Percentiles rank a stretch among this genome's conserved stretches.
Conservation (phyloP, 2,888 invertebrate genomes). For the Microdon myrmicae region DNA sequence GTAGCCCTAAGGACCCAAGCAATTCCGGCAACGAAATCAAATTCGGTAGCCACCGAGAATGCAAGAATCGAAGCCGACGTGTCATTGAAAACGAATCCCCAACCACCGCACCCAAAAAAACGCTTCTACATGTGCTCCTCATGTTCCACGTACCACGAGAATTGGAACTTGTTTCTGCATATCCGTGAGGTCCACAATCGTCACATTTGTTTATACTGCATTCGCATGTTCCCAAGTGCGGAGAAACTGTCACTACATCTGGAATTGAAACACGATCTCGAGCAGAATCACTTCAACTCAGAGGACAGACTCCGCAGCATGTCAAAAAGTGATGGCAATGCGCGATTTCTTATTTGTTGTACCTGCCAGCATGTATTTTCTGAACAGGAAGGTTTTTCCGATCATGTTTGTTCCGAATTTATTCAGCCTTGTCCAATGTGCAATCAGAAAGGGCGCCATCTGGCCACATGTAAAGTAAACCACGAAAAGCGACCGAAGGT, state of each 20-base stretch:
- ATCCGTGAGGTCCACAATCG: conserved; percentile 85
- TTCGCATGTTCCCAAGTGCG: conserved; percentile 83
- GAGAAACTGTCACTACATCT: conserved; percentile 83
- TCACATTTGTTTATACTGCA: conserved; percentile 84
- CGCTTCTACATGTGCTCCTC: conserved; percentile 85
- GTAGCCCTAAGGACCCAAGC: too few species aligned
- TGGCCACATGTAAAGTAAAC: conserved; percentile 61
- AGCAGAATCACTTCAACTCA: conserved; percentile 75
- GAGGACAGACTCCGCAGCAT: conserved; percentile 74
- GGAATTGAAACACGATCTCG: conserved; percentile 80
- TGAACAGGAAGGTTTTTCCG: conserved; percentile 79
- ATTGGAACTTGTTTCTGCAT: conserved; percentile 86
- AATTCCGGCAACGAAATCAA: neutral
- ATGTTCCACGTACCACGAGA: conserved; percentile 85
- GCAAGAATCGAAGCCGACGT: neutral
- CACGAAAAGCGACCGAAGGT: conserved; percentile 56
- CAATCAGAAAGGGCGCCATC: conserved; percentile 64
- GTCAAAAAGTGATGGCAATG: conserved; percentile 56
- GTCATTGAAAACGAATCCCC: conserved; percentile 1
- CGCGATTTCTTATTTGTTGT: conserved; percentile 83
- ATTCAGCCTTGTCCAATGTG: conserved; percentile 64
- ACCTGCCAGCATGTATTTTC: conserved; percentile 82
- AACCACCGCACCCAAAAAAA: conserved; percentile 56
- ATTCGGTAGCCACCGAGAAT: neutral
- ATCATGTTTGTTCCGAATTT: conserved; percentile 73